Evolutionary conservation across 2,113 vertebrate species (phyloP).

Genomic region (Osmerus mordax): DNA sequence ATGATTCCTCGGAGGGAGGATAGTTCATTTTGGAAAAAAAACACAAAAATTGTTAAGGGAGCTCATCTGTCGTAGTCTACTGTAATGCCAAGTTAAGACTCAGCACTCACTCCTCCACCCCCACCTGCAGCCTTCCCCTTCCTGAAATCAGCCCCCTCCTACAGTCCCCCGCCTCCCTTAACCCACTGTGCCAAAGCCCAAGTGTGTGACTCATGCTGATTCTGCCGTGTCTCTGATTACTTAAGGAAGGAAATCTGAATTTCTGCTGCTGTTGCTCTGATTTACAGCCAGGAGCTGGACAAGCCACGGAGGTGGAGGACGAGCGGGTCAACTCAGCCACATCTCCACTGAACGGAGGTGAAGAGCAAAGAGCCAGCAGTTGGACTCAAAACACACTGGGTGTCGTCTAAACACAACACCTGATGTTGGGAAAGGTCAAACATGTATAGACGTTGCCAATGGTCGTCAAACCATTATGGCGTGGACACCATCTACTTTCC

Average conservation of each 20-base stretch:
- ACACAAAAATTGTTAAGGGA: background rate
- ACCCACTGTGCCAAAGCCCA: background rate
- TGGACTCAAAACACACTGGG: background rate
- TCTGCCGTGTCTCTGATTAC: background rate
- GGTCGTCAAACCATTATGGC: too few relatives aligned
- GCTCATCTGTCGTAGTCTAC: too few relatives aligned
- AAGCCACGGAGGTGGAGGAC: background rate
- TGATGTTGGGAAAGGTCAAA: too few relatives aligned
- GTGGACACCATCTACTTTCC: too few relatives aligned
- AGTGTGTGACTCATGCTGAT: background rate
- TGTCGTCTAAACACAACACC: background rate
- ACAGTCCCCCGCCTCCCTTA: background rate
- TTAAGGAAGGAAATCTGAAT: background rate
- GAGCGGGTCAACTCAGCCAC: background rate
- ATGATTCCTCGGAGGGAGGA: background rate
- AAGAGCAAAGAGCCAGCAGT: background rate
- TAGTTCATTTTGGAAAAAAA: too few relatives aligned
- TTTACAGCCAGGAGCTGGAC: constrained; percentile 1
- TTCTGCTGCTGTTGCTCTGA: constrained; percentile 1
- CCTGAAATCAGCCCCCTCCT: background rate
- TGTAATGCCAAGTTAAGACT: background rate
- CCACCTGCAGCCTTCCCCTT: background rate
- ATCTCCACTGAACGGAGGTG: background rate
- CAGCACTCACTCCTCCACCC: background rate
- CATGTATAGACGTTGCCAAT: too few relatives aligned